Evolutionary conservation across 2,888 invertebrate genomes (phyloP).

Genomic region (Philhelius pedissequus): DNA sequence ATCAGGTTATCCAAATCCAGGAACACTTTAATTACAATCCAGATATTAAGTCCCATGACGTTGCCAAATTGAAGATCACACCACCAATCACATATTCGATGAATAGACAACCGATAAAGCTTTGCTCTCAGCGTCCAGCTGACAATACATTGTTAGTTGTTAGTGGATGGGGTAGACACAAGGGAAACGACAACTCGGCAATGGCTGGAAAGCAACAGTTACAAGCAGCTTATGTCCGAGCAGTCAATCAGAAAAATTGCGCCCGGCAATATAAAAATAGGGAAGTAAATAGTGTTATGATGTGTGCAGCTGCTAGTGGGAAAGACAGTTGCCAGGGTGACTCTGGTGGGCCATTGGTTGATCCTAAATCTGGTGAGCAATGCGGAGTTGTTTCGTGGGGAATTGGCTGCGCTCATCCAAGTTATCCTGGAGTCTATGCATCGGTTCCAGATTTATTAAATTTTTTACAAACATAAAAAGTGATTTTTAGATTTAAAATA

Average conservation of each 20-base stretch:
- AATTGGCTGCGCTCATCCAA: neutral
- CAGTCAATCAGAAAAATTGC: neutral
- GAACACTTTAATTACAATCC: neutral
- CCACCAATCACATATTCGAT: neutral
- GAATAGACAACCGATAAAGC: neutral
- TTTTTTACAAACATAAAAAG: neutral
- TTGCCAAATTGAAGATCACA: neutral
- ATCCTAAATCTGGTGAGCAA: neutral
- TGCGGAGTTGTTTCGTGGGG: slow-evolving; percentile 7
- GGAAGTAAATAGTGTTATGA: neutral
- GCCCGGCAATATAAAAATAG: neutral
- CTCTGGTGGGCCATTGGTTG: slow-evolving; percentile 24
- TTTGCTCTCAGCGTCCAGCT: neutral
- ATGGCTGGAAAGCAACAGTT: neutral
- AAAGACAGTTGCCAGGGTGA: slow-evolving; percentile 14
- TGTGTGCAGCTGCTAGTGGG: neutral
- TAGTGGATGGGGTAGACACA: slow-evolving; percentile 14
- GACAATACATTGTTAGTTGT: neutral
- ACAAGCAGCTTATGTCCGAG: neutral
- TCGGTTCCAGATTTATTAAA: neutral
- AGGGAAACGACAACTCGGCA: neutral
- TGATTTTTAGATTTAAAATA: neutral
- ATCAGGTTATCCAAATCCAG: neutral
- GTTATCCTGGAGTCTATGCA: slow-evolving; percentile 6
- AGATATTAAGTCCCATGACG: neutral